Evolutionary conservation across 2,888 invertebrate genomes (phyloP), one percentile per base, ranked within the genome.

Genomic region (Megalurothrips usitatus): DNA sequence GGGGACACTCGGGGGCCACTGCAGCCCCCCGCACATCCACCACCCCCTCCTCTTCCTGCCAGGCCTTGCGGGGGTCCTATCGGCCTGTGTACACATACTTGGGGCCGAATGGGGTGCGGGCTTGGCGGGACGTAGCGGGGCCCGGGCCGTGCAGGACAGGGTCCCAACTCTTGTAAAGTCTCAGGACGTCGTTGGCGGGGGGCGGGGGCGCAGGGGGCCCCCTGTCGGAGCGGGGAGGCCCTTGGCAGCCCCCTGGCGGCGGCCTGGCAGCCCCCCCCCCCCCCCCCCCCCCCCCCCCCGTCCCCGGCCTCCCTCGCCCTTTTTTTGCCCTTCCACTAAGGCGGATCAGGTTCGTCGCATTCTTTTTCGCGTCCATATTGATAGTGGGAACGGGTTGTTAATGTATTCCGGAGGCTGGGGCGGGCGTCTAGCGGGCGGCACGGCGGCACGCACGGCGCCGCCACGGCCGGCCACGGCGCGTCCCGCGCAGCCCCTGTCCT

Each of bases 201-300:
- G 19, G 58, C 0, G 58, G 58, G 6, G 58, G 58, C 14, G 58
- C 0, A 17, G 58, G 58, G 14, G 19, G 58, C 19, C 19, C 19
- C 68, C 23, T 19, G 68, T n/a, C 23, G 68, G 68, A 17, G 68
- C n/a, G 68, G 68, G 28, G 34, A 81, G 80, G 83, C 82, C 28
- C 78, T 19, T 14, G 23, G 78, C 23, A 17, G 68, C 80, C 34
- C 34, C 34, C 34, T 43, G 34, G 34, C 28, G 43, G 68, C 68
- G 28, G n/a, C n/a, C n/a, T n/a, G n/a, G 80, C 28, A 48, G 80
- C 49, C 28, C 52, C 48, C 28, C 75, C n/a, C 52, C 49, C 26
- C 49, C 48, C 47, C 78, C 19, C 43, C 47, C 78, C 80, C 80
- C 78, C 80, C 80, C 47, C 78, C 49, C 11, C 58, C 49, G 43